A percentile compares a stretch with the other conserved stretches of the same genome.
These are phyloP conservation scores for Uria aalge DNA, from an alignment of 2,113 vertebrate species.

Conservation along the genomic window DNA sequence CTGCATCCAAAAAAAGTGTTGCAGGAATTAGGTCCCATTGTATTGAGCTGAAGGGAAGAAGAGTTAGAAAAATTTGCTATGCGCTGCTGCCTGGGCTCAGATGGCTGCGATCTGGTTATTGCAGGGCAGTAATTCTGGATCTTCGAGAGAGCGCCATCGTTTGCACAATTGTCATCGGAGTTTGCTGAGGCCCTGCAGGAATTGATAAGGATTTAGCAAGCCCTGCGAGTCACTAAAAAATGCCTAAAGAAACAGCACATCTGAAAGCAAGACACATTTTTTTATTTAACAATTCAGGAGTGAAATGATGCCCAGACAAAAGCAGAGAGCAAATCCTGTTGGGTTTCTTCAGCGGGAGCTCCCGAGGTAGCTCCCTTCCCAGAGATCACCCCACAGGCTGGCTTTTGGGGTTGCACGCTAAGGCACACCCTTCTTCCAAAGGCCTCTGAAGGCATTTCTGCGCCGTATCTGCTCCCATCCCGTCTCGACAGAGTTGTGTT, in stretches of 20 bases:
- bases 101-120: not conserved
- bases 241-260: not conserved
- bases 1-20: slow-evolving; percentile 45
- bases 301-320: not conserved
- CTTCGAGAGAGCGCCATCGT: not conserved
- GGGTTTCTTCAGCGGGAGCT: not conserved
- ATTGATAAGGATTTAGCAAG: not conserved
- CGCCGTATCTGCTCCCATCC: not conserved
- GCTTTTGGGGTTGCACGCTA: not conserved
- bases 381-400: rapidly evolving
- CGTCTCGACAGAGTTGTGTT: not conserved
- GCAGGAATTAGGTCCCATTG: slow-evolving; percentile 59
- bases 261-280: not conserved
- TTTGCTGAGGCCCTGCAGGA: not conserved
- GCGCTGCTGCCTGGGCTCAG: not conserved
- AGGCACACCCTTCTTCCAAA: not conserved
- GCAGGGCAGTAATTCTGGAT: not conserved
- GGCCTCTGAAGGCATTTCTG: not conserved
- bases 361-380: not conserved
- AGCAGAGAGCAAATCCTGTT: not conserved
- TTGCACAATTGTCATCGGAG: not conserved
- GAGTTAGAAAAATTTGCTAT: not conserved
- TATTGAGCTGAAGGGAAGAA: slow-evolving; percentile 30
- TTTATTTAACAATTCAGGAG: not conserved
- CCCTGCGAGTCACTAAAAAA: not conserved